phyloP scores from a whole-genome alignment of 2,888 invertebrate genomes.

The Stratiomys singularior region DNA sequence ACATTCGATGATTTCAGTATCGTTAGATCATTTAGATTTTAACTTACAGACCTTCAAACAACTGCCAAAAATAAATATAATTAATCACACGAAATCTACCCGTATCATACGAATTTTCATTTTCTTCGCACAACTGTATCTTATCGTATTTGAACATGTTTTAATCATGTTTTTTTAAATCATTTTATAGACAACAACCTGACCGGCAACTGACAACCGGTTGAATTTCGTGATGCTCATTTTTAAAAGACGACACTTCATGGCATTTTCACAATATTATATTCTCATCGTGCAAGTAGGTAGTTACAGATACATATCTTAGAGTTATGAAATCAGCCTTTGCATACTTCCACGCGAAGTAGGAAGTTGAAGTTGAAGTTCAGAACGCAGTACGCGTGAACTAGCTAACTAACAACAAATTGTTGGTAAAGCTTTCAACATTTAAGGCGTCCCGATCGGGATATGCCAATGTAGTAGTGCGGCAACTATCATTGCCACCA shows the following conservation, averaged over 20 bases:
- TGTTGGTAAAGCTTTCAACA: background rate
- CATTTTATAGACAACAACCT: constrained; percentile 3
- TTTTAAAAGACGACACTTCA: background rate
- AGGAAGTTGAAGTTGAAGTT: constrained; percentile 15
- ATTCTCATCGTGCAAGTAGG: constrained; percentile 11
- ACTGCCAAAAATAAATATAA: no score
- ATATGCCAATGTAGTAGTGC: background rate
- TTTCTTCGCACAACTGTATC: background rate
- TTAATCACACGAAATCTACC: no score
- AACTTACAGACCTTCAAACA: no score
- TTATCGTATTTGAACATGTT: background rate
- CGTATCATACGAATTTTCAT: background rate
- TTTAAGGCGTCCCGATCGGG: background rate
- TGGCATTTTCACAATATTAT: constrained; percentile 11
- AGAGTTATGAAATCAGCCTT: background rate
- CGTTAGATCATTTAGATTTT: no score
- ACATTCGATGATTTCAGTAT: no score
- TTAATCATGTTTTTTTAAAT: background rate
- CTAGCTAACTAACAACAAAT: background rate
- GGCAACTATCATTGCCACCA: background rate
- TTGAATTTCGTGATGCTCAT: background rate
- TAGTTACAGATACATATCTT: background rate
- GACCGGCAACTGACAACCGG: background rate
- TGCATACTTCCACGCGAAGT: constrained; percentile 12
- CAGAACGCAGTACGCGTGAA: background rate